These are phyloP conservation scores for Aporophyla nigra DNA, from an alignment of 2,888 invertebrate genomes.

Conservation along the genomic window DNA sequence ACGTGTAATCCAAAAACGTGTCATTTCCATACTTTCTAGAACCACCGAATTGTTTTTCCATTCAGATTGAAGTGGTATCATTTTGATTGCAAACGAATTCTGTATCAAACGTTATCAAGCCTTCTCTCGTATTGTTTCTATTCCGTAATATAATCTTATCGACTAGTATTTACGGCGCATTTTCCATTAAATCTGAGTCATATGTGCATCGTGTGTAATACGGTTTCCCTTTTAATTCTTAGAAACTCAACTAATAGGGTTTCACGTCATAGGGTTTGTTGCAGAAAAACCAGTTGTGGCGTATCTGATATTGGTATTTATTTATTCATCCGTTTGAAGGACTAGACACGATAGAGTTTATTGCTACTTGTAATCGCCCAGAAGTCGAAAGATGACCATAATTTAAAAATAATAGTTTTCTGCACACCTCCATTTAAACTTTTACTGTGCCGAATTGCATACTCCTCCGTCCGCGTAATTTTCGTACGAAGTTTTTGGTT, in stretches of 20 bases:
- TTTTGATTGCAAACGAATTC: conserved; percentile 35
- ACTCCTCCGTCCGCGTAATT: too few species aligned
- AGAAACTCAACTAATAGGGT: conserved; percentile 34
- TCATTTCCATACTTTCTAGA: conserved; percentile 42
- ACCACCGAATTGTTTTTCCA: conserved; percentile 36
- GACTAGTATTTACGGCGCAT: conserved; percentile 25
- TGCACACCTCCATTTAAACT: too few species aligned
- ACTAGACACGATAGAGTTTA: background rate
- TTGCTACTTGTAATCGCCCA: background rate
- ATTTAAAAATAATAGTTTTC: too few species aligned
- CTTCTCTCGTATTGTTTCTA: conserved; percentile 21
- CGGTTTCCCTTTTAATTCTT: conserved; percentile 51
- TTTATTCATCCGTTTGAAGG: background rate
- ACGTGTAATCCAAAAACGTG: conserved; percentile 13
- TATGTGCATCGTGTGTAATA: conserved; percentile 27
- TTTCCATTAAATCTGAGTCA: conserved; percentile 50
- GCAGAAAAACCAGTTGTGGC: conserved; percentile 37
- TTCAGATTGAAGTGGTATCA: conserved; percentile 22
- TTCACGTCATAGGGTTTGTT: conserved; percentile 29
- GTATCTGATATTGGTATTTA: conserved; percentile 6
- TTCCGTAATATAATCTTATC: conserved; percentile 42
- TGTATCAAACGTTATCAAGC: conserved; percentile 28
- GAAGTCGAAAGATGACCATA: too few species aligned
- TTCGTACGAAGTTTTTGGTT: too few species aligned
- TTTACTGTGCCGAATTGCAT: too few species aligned